Conservation (phyloP, 2,797 vertebrate genomes). For the Peromyscus aztecus region DNA sequence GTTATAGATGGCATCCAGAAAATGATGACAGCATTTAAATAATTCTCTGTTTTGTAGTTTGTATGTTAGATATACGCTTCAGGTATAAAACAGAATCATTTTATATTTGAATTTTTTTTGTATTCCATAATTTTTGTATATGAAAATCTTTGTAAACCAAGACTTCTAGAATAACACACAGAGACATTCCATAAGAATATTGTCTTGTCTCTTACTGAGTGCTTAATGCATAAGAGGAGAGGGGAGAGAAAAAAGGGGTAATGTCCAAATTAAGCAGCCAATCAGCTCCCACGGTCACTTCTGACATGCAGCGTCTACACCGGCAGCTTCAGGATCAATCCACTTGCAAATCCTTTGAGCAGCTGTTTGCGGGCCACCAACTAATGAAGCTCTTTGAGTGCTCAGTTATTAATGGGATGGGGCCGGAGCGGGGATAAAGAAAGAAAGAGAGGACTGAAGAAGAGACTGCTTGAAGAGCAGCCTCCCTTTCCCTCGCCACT, state of each 20-base stretch:
- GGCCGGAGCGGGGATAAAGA: slow-evolving; percentile 5
- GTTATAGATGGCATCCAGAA: neutral
- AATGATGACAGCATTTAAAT: neutral
- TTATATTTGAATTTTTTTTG: slow-evolving; percentile 27
- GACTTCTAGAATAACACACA: neutral
- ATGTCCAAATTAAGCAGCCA: neutral
- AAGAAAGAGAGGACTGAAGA: slow-evolving; percentile 45
- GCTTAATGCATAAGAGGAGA: neutral
- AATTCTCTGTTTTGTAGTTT: slow-evolving; percentile 14
- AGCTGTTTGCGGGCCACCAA: slow-evolving; percentile 33
- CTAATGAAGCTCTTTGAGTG: slow-evolving; percentile 71
- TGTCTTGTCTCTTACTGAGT: slow-evolving; percentile 25
- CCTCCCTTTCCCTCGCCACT: slow-evolving; percentile 72
- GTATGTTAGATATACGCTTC: slow-evolving; percentile 31
- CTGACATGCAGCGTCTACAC: neutral
- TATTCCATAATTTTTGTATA: slow-evolving; percentile 28
- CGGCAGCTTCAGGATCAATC: slow-evolving; percentile 8
- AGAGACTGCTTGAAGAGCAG: slow-evolving; percentile 59
- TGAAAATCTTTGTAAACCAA: slow-evolving; percentile 12
- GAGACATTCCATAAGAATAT: neutral
- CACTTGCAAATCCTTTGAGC: slow-evolving; percentile 49
- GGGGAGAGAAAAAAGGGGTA: neutral
- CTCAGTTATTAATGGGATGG: slow-evolving; percentile 28
- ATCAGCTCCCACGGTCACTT: neutral
- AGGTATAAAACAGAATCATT: slow-evolving; percentile 39